These are phyloP conservation scores for Pluvianellus socialis DNA, from an alignment of 2,113 vertebrate species.

Conservation along the genomic window DNA sequence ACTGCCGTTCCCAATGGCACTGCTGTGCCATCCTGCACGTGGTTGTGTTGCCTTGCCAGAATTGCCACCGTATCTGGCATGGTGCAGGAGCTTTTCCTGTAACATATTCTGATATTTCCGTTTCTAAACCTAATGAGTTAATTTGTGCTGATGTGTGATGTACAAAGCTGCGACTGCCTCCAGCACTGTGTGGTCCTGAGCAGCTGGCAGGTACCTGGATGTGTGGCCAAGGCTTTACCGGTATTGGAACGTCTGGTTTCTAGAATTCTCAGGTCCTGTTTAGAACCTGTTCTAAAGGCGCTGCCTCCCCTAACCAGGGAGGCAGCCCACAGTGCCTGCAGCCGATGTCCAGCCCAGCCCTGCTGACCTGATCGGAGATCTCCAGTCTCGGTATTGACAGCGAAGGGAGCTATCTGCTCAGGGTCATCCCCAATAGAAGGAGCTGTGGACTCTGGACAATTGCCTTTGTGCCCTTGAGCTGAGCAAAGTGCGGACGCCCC, in stretches of 20 bases:
- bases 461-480: not conserved
- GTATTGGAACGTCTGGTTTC: not conserved
- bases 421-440: not conserved
- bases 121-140: not conserved
- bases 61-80: not conserved
- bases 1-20: accelerated
- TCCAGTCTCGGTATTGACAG: accelerated
- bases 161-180: not conserved
- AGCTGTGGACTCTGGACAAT: not conserved
- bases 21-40: accelerated
- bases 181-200: not conserved
- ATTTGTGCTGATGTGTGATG: not conserved
- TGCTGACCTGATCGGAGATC: not conserved
- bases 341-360: accelerated
- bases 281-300: not conserved
- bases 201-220: not conserved
- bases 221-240: not conserved
- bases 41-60: not conserved
- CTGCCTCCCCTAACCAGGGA: not conserved
- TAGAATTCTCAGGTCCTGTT: not conserved
- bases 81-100: not conserved
- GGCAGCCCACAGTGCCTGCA: not conserved
- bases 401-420: not conserved
- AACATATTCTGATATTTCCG: not conserved
- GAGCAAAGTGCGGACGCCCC: not conserved